phyloP scores from a whole-genome alignment of 2,888 invertebrate genomes.

The Hecatera dysodea region DNA sequence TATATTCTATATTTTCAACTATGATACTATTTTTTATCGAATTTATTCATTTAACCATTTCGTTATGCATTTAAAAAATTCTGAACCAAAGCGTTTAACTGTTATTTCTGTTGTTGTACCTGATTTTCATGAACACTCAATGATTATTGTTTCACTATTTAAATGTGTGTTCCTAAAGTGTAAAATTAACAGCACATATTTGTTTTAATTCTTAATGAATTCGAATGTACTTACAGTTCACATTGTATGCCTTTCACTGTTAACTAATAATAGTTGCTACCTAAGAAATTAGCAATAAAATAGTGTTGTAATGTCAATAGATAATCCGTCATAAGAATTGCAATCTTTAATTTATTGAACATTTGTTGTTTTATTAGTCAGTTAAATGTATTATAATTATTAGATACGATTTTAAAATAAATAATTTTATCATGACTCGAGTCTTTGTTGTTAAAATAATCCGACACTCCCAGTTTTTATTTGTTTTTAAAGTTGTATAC shows the following conservation, averaged over 20 bases:
- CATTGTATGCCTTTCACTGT: slow-evolving; percentile 51
- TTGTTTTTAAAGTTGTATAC: background rate
- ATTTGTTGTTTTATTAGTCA: slow-evolving; percentile 77
- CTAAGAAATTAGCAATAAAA: slow-evolving; percentile 54
- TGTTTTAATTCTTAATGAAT: slow-evolving; percentile 32
- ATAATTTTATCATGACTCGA: slow-evolving; percentile 78
- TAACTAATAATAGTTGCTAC: slow-evolving; percentile 56
- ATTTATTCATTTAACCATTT: slow-evolving; percentile 35
- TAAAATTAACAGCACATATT: slow-evolving; percentile 14
- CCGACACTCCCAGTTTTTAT: background rate
- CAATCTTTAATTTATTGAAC: slow-evolving; percentile 79
- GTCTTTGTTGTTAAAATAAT: slow-evolving; percentile 41
- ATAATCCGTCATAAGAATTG: slow-evolving; percentile 70
- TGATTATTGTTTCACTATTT: slow-evolving; percentile 28
- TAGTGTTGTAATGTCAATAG: slow-evolving; percentile 61
- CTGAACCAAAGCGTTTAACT: slow-evolving; percentile 49
- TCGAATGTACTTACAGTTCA: slow-evolving; percentile 59
- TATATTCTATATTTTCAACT: slow-evolving; percentile 6
- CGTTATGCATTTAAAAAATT: slow-evolving; percentile 51
- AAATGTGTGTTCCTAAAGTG: slow-evolving; percentile 50
- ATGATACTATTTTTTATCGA: slow-evolving; percentile 17
- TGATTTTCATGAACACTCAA: slow-evolving; percentile 51
- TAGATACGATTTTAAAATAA: slow-evolving; percentile 85
- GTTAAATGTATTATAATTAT: slow-evolving; percentile 81
- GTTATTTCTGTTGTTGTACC: slow-evolving; percentile 61